phyloP scores from a whole-genome alignment of 2,113 vertebrate species.

The Lophius piscatorius region DNA sequence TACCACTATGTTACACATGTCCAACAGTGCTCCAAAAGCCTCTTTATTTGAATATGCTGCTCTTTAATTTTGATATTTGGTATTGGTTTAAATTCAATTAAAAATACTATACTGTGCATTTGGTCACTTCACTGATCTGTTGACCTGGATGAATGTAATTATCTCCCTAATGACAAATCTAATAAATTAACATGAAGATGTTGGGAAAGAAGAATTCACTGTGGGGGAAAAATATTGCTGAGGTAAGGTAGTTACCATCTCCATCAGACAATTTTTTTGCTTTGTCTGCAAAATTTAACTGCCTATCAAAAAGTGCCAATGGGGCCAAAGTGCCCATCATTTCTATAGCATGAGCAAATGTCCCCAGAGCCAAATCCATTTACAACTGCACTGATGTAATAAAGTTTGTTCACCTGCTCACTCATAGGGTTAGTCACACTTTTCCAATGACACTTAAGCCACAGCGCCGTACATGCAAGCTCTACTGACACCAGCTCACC shows the following conservation, averaged over 20 bases:
- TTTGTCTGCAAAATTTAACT: constrained; percentile 8
- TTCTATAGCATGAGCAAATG: constrained; percentile 15
- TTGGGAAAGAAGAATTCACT: constrained; percentile 7
- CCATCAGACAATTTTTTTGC: constrained; percentile 12
- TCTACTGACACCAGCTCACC: too few species aligned
- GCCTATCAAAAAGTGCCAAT: constrained; percentile 21
- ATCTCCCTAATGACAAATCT: constrained; percentile 32
- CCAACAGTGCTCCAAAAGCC: too few species aligned
- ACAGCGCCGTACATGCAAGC: neutral
- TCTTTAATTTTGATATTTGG: too few species aligned
- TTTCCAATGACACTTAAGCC: too few species aligned
- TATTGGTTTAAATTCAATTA: too few species aligned
- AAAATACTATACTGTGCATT: constrained; percentile 12
- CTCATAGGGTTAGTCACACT: too few species aligned
- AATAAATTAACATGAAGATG: constrained; percentile 14
- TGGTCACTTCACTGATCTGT: neutral
- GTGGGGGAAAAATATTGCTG: neutral
- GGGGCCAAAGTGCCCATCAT: constrained; percentile 1
- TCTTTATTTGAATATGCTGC: too few species aligned
- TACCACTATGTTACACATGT: too few species aligned
- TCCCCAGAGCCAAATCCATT: constrained; percentile 15
- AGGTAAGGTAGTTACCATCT: neutral
- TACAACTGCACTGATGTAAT: neutral
- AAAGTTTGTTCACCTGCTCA: constrained; percentile 4
- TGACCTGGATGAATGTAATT: constrained; percentile 8